Evolutionary conservation across 2,888 invertebrate genomes (phyloP), one percentile per base, ranked within the genome.

Genomic region (Linyphia triangularis): DNA sequence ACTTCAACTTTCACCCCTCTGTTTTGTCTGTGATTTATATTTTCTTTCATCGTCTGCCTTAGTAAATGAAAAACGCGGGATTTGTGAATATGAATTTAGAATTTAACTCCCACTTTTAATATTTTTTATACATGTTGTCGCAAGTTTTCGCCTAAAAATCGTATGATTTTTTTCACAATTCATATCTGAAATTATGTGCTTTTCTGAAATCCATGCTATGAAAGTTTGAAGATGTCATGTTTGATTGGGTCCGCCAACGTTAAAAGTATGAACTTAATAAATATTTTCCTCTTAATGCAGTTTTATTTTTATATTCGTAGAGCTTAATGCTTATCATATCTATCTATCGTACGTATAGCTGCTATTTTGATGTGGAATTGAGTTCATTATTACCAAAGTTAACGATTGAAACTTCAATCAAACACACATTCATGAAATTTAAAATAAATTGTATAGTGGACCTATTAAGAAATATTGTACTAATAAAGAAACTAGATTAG

Each of bases 231-330:
- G 65, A 83, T 83, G 83, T 83, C 83, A 40, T 83, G 83, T 67
- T 28, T 83, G 65, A 83, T 83, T 22, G 83, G 83, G 33, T 28
- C 83, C 30, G 43, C 73, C 1, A 83, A 83, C 57, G 79, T 86
- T 16, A 86, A 86, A 86, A 86, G 85, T 86, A 51, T 28, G 75
- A 69, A 7, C 16, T 19, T 40, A 22, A 75, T 24, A 33, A n/a
- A 13, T 43, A 16, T 51, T n/a, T 59, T 51, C 67, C n/a, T n/a
- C n/a, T n/a, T n/a, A n/a, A n/a, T 70, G 13, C n/a, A 26, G 19
- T 51, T 67, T 69, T 28, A 0, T 65, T 43, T 16, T 26, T 51
- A n/a, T 28, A 1, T 57, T 51, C 3, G 57, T 24, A 6, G 51
- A 1, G 40, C 3, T 40, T 9, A n/a, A n/a, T n/a, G n/a, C n/a